These are phyloP conservation scores for Sturnira hondurensis DNA, from an alignment of 2,113 vertebrate species.

Conservation along the genomic window DNA sequence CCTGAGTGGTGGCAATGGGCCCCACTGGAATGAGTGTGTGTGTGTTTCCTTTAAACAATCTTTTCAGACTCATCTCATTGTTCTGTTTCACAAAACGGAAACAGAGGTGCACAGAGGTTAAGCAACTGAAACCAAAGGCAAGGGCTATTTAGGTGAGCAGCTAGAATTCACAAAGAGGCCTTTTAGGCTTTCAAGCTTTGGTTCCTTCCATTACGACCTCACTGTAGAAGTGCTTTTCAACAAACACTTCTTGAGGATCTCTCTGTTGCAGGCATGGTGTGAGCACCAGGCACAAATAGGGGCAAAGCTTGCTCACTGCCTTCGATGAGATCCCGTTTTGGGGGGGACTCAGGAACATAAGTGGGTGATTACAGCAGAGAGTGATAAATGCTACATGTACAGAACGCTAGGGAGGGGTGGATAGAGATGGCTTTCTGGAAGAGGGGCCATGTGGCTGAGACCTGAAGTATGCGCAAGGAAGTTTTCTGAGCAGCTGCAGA, in stretches of 20 bases:
- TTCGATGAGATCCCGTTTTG: accelerated
- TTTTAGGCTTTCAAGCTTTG: background rate
- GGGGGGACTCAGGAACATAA: background rate
- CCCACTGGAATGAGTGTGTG: background rate
- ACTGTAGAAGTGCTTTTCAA: background rate
- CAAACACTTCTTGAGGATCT: no score
- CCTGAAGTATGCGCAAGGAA: background rate
- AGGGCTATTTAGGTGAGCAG: background rate
- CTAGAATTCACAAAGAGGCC: background rate
- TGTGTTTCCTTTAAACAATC: background rate
- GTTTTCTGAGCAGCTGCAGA: background rate
- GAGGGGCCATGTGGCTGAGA: background rate
- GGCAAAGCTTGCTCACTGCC: background rate
- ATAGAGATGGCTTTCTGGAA: background rate
- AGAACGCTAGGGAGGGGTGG: background rate
- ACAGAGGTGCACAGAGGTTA: background rate
- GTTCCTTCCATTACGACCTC: background rate
- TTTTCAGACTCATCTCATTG: background rate
- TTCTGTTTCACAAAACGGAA: background rate
- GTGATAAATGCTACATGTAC: background rate
- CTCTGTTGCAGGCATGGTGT: no score
- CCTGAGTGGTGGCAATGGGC: background rate
- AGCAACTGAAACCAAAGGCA: background rate
- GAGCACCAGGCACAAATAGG: background rate
- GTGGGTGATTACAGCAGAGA: background rate